These are phyloP conservation scores for Melospiza melodia DNA, from an alignment of 2,113 vertebrate species.

Conservation along the genomic window DNA sequence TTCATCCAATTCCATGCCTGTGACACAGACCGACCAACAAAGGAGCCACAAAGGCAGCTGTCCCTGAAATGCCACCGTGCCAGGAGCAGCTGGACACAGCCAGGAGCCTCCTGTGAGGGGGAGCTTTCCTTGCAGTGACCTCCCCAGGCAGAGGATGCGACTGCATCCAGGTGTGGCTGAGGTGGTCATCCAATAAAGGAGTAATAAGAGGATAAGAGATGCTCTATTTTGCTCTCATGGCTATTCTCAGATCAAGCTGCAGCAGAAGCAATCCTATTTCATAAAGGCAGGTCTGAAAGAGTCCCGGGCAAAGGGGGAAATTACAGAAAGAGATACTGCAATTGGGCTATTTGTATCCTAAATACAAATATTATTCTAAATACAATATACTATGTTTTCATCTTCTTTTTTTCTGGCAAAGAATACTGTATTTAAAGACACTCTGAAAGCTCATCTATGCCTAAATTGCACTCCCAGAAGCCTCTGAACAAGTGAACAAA, in stretches of 20 bases:
- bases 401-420: background rate
- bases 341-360: background rate
- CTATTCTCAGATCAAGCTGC: conserved; percentile 38
- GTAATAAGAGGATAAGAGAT: background rate
- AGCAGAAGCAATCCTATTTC: conserved; percentile 23
- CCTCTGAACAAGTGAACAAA: background rate
- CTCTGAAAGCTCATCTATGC: background rate
- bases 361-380: background rate
- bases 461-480: background rate
- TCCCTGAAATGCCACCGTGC: background rate
- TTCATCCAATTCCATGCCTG: background rate
- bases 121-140: background rate
- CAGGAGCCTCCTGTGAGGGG: background rate
- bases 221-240: background rate
- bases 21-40: background rate
- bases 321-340: background rate
- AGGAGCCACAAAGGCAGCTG: background rate
- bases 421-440: background rate
- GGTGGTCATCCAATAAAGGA: conserved; percentile 33
- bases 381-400: background rate
- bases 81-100: background rate
- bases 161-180: background rate
- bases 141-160: background rate
- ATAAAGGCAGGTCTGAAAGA: background rate
- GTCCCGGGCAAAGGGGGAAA: background rate